Evolutionary conservation across 2,797 vertebrate genomes (phyloP).

Genomic region (Lagodon rhomboides): DNA sequence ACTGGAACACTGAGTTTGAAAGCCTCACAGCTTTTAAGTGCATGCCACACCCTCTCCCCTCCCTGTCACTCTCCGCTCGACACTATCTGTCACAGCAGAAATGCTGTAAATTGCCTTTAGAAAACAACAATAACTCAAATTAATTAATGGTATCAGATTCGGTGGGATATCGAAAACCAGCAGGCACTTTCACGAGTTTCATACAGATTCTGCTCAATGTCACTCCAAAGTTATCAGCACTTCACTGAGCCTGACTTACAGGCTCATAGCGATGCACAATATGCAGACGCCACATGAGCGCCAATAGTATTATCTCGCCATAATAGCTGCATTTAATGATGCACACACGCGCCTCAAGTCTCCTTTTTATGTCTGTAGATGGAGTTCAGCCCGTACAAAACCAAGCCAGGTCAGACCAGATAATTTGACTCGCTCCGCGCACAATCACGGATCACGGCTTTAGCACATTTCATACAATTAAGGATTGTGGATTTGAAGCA

Average conservation of each 20-base stretch:
- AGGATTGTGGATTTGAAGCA: constrained; percentile 83
- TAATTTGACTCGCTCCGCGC: constrained; percentile 65
- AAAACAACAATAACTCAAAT: constrained; percentile 82
- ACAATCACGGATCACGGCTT: constrained; percentile 80
- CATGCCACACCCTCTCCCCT: constrained; percentile 38
- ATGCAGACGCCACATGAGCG: constrained; percentile 71
- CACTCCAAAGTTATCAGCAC: constrained; percentile 83
- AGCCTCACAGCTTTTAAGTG: constrained; percentile 31
- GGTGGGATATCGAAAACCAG: constrained; percentile 76
- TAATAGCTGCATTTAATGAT: constrained; percentile 83
- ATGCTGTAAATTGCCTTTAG: constrained; percentile 63
- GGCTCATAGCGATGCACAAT: constrained; percentile 78
- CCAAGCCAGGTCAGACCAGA: constrained; percentile 80
- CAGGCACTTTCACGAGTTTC: constrained; percentile 77
- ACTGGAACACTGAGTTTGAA: constrained; percentile 43
- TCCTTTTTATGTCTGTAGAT: constrained; percentile 78
- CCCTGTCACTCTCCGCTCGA: constrained; percentile 46
- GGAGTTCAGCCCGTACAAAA: constrained; percentile 76
- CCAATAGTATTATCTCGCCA: constrained; percentile 78
- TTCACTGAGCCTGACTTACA: constrained; percentile 78
- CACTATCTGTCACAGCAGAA: constrained; percentile 75
- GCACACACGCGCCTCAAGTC: constrained; percentile 75
- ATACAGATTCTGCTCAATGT: constrained; percentile 84
- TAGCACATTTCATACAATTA: constrained; percentile 82
- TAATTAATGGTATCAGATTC: constrained; percentile 79